Evolutionary conservation across 2,113 vertebrate species (phyloP), one percentile per base, ranked within the genome.

Genomic region (Ammodytes dubius): DNA sequence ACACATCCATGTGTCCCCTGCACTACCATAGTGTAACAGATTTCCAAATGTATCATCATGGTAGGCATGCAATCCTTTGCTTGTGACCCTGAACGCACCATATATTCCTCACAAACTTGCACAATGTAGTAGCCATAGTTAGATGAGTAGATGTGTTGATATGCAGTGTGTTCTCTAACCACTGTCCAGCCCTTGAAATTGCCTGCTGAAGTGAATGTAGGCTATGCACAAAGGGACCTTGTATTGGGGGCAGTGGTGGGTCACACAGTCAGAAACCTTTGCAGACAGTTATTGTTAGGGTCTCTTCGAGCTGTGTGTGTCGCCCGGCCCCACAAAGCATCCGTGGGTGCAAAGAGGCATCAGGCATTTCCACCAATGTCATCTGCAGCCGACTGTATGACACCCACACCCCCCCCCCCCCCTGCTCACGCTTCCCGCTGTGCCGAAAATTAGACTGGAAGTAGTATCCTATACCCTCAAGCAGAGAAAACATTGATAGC

Each of bases 201-300:
- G 66, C 58, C 63, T 75, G 49, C 70, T 81, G 86, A 11, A 78
- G 50, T 81, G 52, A 83, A 90, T 92, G 68, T 87, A 81, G 88
- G 89, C 71, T 86, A 66, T 17, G 53, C 86, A 91, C 90, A 91
- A 90, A 82, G 87, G 88, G 87, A 85, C 61, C 50, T 53, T 74
- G 68, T 85, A 90, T 78, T 81, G 68, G 58, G 88, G 77, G 56
- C 81, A 67, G 10, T 65, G 56, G 60, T 17, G 47, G 84, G 82
- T 81, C 74, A 79, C 45, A 46, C 75, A 46, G 81, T 78, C 63
- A 64, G 57, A 87, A 68, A 59, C 80, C 40, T 64, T 43, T 27
- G 63, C 74, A 70, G 82, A 77, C 79, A 70, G 43, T 81, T 81
- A 74, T 89, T 78, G 64, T 79, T 54, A 35, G 74, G 74, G 68